Conservation (phyloP, 2,797 vertebrate species). For the Limnodromus scolopaceus region DNA sequence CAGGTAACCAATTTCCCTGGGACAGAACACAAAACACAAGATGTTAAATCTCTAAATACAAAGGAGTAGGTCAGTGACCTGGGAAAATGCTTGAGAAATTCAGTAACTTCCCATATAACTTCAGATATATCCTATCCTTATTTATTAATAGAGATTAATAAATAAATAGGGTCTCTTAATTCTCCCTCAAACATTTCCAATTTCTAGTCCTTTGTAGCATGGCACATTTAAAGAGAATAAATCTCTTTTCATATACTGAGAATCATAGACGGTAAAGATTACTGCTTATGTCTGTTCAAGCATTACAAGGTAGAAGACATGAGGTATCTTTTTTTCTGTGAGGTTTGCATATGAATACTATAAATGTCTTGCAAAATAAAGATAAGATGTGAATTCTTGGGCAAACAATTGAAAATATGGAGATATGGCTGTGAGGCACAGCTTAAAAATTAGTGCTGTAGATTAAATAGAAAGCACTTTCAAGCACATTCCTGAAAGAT, state of each 20-base stretch:
- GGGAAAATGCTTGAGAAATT: slow-evolving; percentile 22
- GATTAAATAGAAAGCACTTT: not conserved
- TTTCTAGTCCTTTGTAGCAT: not conserved
- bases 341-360: not conserved
- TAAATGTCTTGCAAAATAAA: not conserved
- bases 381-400: not conserved
- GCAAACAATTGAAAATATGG: not conserved
- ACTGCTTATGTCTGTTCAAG: not conserved
- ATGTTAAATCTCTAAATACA: slow-evolving; percentile 39
- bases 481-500: slow-evolving; percentile 29
- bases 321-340: not conserved
- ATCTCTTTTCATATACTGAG: not conserved
- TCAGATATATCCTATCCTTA: not conserved
- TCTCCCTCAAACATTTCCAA: not conserved
- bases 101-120: not conserved
- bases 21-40: not conserved
- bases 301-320: not conserved
- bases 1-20: slow-evolving; percentile 83
- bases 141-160: not conserved
- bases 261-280: not conserved
- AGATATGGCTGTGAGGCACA: not conserved
- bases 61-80: slow-evolving; percentile 36
- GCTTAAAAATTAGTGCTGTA: slow-evolving; percentile 6
- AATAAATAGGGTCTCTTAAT: not conserved
- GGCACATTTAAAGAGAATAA: not conserved